These are phyloP conservation scores for Trematomus bernacchii DNA, from an alignment of 2,797 vertebrate species.

Conservation along the genomic window DNA sequence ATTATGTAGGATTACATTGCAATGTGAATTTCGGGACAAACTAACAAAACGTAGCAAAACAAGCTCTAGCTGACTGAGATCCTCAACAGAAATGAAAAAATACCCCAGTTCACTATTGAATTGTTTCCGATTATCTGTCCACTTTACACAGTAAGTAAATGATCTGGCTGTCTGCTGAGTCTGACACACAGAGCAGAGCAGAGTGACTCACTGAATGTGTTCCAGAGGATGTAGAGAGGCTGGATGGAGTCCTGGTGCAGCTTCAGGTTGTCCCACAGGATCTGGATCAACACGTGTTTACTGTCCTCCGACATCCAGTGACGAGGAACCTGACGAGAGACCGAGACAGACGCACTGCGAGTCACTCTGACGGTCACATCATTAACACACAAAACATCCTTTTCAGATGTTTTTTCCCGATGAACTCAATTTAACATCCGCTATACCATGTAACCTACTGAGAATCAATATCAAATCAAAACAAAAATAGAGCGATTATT, in stretches of 20 bases:
- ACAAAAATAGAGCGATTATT: no score
- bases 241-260: constrained; percentile 95
- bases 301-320: constrained; percentile 96
- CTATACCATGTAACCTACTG: not conserved
- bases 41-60: no score
- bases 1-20: no score
- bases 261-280: constrained; percentile 98
- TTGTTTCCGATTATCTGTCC: no score
- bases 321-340: constrained; percentile 86
- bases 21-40: no score
- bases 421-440: not conserved
- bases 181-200: not conserved
- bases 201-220: constrained; percentile 89
- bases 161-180: not conserved
- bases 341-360: not conserved
- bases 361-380: not conserved
- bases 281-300: constrained; percentile 96
- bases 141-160: not conserved
- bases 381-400: not conserved
- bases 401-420: not conserved
- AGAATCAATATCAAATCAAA: not conserved
- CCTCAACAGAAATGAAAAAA: no score
- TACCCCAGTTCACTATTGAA: no score
- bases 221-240: constrained; percentile 98
- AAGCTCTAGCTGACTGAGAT: no score